Base-by-base conservation (phyloP, 2,797 vertebrate genomes). In the Gobio occitaniae region DNA sequence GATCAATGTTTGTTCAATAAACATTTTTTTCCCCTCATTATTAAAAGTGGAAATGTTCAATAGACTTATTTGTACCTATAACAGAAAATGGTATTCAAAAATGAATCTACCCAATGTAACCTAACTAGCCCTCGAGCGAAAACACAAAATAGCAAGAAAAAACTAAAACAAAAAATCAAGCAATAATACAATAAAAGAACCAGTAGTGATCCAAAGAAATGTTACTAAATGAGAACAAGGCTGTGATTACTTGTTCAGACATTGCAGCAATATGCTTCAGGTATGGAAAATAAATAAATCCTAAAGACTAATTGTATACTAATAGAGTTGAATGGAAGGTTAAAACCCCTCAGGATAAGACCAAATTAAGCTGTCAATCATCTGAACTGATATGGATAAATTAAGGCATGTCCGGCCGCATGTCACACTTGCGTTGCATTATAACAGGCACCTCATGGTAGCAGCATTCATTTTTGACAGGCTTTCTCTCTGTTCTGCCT, bases 401-500 rank as follows among this genome's bases (percentile, higher is more conserved):
- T 85, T 29, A 71, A 85, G 29, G 83, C 38, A 36, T 72, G 50
- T 72, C 38, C 61, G 36, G 38, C 68, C 21, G 25, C 77, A 61
- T 63, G 83, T 74, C 68, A 63, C 44, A 79, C 79, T 71, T 83
- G 50, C n/a, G 78, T 78, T 86, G 84, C 48, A 80, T 29, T 69
- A 54, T 79, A 78, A 82, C 80, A 56, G 52, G 83, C 76, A 82
- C 75, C 78, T 83, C 50, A 36, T 87, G n/a, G 32, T 59, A 87
- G 38, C 75, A 69, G 38, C 86, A 76, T 87, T 84, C 86, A 85
- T 84, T 92, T 90, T 91, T 91, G 90, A 94, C 89, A 90, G 90
- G 79, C 86, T 84, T 87, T 82, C 83, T 90, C 83, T 52, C 86
- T 41, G 17, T 80, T 90, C 79, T 87, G 89, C 47, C 77, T 91